phyloP scores from a whole-genome alignment of 1,140 invertebrate species.

The Conopomorpha cramerella region DNA sequence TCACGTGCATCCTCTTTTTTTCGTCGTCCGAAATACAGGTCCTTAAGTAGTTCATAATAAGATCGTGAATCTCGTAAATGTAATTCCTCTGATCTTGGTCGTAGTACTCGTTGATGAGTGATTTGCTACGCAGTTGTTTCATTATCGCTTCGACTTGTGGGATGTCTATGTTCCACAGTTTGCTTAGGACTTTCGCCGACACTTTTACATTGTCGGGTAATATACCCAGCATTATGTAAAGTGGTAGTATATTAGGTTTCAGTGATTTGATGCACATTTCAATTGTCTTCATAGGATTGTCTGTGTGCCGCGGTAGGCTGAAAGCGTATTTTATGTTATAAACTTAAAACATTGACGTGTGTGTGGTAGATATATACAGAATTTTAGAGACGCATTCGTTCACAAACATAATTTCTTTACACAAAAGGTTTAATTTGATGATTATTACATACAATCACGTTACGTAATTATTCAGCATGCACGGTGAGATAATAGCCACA shows the following conservation, averaged over 20 bases:
- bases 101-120: constrained; percentile 29
- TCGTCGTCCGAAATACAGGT: constrained; percentile 22
- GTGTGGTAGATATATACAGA: too few relatives aligned
- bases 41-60: constrained; percentile 41
- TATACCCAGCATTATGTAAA: constrained; percentile 39
- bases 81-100: constrained; percentile 34
- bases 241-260: constrained; percentile 19
- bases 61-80: constrained; percentile 40
- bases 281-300: constrained; percentile 35
- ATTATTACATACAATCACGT: too few relatives aligned
- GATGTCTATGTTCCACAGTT: constrained; percentile 31
- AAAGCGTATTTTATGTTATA: too few relatives aligned
- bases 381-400: too few relatives aligned
- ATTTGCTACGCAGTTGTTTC: constrained; percentile 35
- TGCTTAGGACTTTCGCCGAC: constrained; percentile 29
- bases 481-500: too few relatives aligned
- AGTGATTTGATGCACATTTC: constrained; percentile 43
- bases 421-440: too few relatives aligned
- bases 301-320: constrained; percentile 20
- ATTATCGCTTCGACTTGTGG: constrained; percentile 29
- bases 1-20: constrained; percentile 23
- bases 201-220: constrained; percentile 41
- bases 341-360: too few relatives aligned
- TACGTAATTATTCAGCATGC: too few relatives aligned
- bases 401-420: too few relatives aligned